These are phyloP conservation scores for Marcusenius ussheri DNA, from an alignment of 2,113 vertebrate genomes.

Conservation along the genomic window DNA sequence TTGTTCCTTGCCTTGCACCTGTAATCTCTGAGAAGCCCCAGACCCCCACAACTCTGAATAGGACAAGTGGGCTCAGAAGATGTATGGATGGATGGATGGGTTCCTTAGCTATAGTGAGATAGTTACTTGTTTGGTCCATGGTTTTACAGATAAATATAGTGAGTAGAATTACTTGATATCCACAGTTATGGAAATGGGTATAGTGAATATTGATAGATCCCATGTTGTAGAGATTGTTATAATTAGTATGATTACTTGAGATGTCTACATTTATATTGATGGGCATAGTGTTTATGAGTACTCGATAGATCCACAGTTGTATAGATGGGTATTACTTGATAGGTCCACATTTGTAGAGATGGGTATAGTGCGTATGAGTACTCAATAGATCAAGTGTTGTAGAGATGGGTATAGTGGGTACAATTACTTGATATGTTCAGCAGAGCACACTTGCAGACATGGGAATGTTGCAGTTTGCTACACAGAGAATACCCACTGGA, in stretches of 20 bases:
- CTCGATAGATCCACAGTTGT: too few relatives aligned
- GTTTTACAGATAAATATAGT: too few relatives aligned
- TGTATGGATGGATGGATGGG: too few relatives aligned
- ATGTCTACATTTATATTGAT: neutral
- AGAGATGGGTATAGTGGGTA: neutral
- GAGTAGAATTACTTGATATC: neutral
- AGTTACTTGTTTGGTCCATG: too few relatives aligned
- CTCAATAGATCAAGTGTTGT: neutral
- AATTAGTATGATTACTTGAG: neutral
- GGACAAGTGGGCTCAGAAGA: too few relatives aligned
- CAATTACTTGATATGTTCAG: neutral
- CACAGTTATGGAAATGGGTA: neutral
- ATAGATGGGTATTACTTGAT: too few relatives aligned
- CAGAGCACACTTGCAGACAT: neutral
- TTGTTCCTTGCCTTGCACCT: too few relatives aligned
- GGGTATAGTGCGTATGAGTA: neutral
- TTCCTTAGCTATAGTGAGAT: too few relatives aligned
- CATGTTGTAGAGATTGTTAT: too few relatives aligned
- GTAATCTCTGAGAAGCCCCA: too few relatives aligned
- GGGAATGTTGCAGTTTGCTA: slow-evolving; percentile 12
- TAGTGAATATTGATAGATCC: neutral
- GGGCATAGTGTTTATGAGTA: neutral
- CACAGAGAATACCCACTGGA: neutral
- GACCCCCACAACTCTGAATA: too few relatives aligned
- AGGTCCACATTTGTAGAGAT: neutral